A percentile compares a stretch with the other conserved stretches of the same genome.
Evolutionary conservation across 2,113 vertebrate genomes (phyloP).

Genomic region (Petromus typicus): DNA sequence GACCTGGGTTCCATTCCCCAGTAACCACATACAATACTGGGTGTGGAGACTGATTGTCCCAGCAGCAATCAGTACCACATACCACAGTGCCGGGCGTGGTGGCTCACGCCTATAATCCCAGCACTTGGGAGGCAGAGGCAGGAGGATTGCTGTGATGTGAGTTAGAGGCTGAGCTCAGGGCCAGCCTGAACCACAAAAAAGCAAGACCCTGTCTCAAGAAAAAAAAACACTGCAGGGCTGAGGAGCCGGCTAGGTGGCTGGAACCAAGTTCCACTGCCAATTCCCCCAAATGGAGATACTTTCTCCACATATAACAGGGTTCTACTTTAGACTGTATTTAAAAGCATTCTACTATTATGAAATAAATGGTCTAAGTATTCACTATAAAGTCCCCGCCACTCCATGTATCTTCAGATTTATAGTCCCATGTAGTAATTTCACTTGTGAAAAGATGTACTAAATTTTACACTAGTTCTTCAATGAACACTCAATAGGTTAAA

Average conservation of each 20-base stretch:
- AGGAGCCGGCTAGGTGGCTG: neutral
- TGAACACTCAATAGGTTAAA: no score
- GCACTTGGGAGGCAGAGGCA: no score
- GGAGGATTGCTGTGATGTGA: no score
- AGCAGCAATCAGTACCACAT: no score
- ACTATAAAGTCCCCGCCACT: neutral
- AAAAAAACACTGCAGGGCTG: neutral
- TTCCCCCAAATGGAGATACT: neutral
- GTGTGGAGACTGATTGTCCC: no score
- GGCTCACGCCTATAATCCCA: no score
- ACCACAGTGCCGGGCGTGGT: no score
- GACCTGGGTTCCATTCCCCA: no score
- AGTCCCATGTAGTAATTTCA: neutral
- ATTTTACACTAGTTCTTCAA: neutral
- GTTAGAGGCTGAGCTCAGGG: no score
- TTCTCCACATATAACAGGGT: neutral
- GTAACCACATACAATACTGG: no score
- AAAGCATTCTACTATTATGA: neutral
- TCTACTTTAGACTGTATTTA: neutral
- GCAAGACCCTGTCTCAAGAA: no score
- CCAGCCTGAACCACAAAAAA: no score
- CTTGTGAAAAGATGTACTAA: neutral
- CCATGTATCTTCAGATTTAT: neutral
- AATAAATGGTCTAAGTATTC: neutral
- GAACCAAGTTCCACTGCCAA: neutral